These are phyloP conservation scores for Odobenus rosmarus DNA, from an alignment of 2,113 vertebrate genomes.

Conservation along the genomic window DNA sequence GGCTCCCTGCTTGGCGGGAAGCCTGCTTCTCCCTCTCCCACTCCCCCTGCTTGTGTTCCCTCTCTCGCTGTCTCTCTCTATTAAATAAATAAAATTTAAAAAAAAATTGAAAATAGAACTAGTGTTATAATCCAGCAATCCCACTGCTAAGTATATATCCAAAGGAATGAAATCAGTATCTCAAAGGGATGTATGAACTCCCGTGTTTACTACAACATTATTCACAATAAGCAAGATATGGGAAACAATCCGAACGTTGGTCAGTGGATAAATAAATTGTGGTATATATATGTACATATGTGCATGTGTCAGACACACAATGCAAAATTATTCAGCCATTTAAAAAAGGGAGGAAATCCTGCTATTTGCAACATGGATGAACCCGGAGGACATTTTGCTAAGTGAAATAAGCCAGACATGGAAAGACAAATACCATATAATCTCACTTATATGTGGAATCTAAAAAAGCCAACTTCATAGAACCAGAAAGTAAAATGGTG, in stretches of 20 bases:
- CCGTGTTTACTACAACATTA: not conserved
- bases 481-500: not conserved
- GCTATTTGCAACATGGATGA: not conserved
- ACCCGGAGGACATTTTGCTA: not conserved
- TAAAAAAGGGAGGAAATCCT: not conserved
- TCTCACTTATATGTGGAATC: not conserved
- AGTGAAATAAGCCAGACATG: not conserved
- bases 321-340: not conserved
- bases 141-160: not conserved
- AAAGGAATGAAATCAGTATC: not conserved
- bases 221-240: not conserved
- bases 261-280: not conserved
- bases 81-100: not conserved
- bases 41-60: too few relatives aligned
- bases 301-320: not conserved
- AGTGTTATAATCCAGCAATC: not conserved
- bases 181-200: not conserved
- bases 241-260: not conserved
- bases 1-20: too few relatives aligned
- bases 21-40: too few relatives aligned
- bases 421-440: not conserved
- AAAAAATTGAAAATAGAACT: not conserved
- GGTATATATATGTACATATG: not conserved
- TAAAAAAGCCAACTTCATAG: not conserved
- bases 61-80: too few relatives aligned